These are phyloP conservation scores for Cyprinodon variegatus DNA, from an alignment of 2,113 vertebrate species.

Conservation along the genomic window DNA sequence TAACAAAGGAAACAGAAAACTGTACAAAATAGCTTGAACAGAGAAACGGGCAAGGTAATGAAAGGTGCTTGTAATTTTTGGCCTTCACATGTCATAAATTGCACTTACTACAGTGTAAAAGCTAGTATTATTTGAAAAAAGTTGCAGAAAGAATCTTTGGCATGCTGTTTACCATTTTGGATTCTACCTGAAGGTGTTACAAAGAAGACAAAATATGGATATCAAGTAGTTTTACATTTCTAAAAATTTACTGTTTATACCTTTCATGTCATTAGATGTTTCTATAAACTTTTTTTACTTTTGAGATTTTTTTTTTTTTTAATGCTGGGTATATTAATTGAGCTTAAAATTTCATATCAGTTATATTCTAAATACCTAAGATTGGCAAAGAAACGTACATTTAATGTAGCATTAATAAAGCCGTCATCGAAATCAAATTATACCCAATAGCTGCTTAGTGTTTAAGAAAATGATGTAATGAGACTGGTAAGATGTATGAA, in stretches of 20 bases:
- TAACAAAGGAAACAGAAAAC: background rate
- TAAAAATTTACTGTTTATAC: background rate
- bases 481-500: slow-evolving; percentile 1
- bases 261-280: background rate
- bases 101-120: background rate
- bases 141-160: background rate
- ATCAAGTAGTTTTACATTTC: too few species aligned
- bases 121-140: background rate
- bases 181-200: background rate
- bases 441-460: too few species aligned
- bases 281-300: background rate
- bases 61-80: background rate
- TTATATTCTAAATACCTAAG: background rate
- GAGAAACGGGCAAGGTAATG: background rate
- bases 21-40: background rate
- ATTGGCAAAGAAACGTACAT: background rate
- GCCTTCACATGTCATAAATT: background rate
- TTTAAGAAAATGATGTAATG: background rate
- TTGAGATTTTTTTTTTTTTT: background rate
- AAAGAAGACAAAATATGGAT: background rate
- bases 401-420: background rate
- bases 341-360: background rate
- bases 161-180: background rate
- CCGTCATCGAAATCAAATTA: background rate
- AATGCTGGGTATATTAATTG: background rate